Conservation (phyloP, 1,140 invertebrate genomes). For the Cyphomyrmex costatus region DNA sequence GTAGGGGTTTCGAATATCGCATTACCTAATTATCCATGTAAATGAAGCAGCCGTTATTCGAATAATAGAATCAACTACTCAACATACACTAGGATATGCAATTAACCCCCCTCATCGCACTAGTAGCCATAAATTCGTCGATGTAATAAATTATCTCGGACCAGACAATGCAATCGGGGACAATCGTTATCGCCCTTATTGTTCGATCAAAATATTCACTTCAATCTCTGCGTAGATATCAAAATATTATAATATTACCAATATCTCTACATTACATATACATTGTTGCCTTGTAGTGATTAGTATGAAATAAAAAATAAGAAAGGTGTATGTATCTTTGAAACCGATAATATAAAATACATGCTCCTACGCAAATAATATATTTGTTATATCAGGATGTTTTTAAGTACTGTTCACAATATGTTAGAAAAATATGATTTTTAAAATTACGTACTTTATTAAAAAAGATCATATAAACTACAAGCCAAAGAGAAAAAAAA, state of each 20-base stretch:
- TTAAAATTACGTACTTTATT: too few relatives aligned
- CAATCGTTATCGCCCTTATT: slow-evolving; percentile 59
- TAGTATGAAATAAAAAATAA: neutral
- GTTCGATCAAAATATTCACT: slow-evolving; percentile 39
- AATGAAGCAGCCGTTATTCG: slow-evolving; percentile 67
- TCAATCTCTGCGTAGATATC: slow-evolving; percentile 19
- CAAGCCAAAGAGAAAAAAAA: too few relatives aligned
- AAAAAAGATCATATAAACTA: too few relatives aligned
- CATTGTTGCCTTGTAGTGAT: neutral
- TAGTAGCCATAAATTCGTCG: slow-evolving; percentile 60
- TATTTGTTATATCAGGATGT: neutral
- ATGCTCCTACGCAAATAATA: neutral
- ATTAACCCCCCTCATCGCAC: slow-evolving; percentile 61
- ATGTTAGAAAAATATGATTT: too few relatives aligned
- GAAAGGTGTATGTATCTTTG: neutral
- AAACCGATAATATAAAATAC: neutral
- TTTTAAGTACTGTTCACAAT: too few relatives aligned
- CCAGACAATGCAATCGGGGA: slow-evolving; percentile 47
- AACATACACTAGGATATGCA: slow-evolving; percentile 62
- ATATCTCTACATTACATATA: slow-evolving; percentile 10
- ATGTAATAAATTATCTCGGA: slow-evolving; percentile 60
- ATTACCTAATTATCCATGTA: slow-evolving; percentile 63
- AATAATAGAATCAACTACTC: slow-evolving; percentile 66
- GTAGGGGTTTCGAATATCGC: slow-evolving; percentile 44
- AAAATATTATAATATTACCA: slow-evolving; percentile 16